phyloP scores from a whole-genome alignment of 2,888 invertebrate genomes.

The Aphelenchoides bicaudatus region DNA sequence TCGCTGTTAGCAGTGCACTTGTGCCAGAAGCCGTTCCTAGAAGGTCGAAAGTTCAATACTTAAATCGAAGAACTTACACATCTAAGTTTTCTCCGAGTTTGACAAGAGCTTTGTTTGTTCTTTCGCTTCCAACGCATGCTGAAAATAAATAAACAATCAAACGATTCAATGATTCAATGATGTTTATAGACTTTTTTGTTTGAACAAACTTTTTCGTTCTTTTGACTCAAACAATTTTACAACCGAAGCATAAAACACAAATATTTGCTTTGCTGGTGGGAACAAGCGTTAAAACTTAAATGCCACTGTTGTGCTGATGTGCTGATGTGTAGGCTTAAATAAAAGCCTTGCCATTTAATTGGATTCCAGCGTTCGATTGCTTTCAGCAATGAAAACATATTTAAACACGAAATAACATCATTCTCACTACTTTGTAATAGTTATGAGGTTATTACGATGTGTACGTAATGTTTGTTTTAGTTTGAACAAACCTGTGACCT shows the following conservation, averaged over 20 bases:
- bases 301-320: background rate
- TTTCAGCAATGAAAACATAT: no score
- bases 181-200: background rate
- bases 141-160: conserved; percentile 17
- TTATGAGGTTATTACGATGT: background rate
- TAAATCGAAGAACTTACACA: no score
- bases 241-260: no score
- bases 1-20: conserved; percentile 32
- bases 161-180: background rate
- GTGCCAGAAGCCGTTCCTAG: conserved; percentile 41
- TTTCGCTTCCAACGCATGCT: conserved; percentile 36
- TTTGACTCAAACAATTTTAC: no score
- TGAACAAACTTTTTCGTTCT: no score
- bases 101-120: conserved; percentile 37
- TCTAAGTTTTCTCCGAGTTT: conserved; percentile 34
- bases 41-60: no score
- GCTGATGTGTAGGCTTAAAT: background rate
- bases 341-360: background rate
- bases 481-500: conserved; percentile 12
- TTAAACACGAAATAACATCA: no score
- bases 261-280: no score
- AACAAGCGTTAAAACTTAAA: no score
- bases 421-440: background rate
- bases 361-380: background rate
- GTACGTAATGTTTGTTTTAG: background rate